Evolutionary conservation across 2,888 invertebrate species (phyloP).

Genomic region (Pseudolycoriella hygida): DNA sequence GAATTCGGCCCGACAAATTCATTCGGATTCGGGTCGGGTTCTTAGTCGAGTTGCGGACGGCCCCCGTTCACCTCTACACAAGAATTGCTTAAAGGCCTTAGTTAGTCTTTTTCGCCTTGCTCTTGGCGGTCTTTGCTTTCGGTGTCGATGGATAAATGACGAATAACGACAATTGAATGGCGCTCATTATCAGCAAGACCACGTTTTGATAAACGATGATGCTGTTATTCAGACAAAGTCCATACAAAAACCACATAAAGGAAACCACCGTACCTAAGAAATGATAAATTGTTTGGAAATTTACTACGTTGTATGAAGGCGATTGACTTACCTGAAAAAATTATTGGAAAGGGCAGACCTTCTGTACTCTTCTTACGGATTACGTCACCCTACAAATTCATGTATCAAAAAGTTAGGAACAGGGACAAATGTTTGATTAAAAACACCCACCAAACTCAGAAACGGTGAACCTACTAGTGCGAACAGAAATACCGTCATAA

Average conservation of each 20-base stretch:
- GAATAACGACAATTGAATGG: conserved; percentile 47
- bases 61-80: too few species aligned
- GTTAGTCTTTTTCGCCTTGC: too few species aligned
- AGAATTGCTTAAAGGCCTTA: too few species aligned
- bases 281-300: too few species aligned
- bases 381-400: conserved; percentile 36
- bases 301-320: too few species aligned
- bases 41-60: too few species aligned
- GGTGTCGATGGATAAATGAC: conserved; percentile 45
- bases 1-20: too few species aligned
- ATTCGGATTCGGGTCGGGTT: too few species aligned
- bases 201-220: conserved; percentile 40
- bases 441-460: conserved; percentile 41
- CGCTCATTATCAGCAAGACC: conserved; percentile 40
- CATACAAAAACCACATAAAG: conserved; percentile 23
- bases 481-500: conserved; percentile 50
- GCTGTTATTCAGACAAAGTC: conserved; percentile 21
- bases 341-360: conserved; percentile 74
- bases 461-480: conserved; percentile 52
- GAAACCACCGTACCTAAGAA: conserved; percentile 45
- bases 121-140: not conserved
- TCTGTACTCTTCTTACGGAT: conserved; percentile 68
- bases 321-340: conserved; percentile 40
- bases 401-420: too few species aligned
- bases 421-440: conserved; percentile 2